Evolutionary conservation across 2,888 invertebrate genomes (phyloP).

Genomic region (Scrobipalpa costella): DNA sequence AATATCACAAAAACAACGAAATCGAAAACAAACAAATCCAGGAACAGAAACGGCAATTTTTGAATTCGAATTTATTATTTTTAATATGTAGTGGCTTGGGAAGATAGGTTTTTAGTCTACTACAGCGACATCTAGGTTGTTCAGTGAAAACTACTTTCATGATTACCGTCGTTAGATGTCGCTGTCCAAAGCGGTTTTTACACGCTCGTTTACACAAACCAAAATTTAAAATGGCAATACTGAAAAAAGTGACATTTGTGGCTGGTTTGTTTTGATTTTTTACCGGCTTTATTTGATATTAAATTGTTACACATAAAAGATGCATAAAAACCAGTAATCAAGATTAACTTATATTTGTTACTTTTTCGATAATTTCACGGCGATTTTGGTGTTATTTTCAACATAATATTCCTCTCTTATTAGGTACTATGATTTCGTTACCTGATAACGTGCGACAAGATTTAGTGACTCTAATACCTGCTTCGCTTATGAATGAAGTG

Average conservation of each 20-base stretch:
- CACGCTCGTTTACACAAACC: neutral
- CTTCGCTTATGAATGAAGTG: slow-evolving; percentile 50
- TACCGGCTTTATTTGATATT: too few species aligned
- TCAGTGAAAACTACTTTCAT: neutral
- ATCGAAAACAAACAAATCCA: neutral
- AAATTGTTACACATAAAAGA: too few species aligned
- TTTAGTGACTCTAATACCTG: slow-evolving; percentile 53
- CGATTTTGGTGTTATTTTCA: slow-evolving; percentile 9
- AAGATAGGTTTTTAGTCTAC: neutral
- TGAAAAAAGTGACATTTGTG: neutral
- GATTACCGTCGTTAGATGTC: neutral
- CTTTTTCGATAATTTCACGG: neutral
- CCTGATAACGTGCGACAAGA: slow-evolving; percentile 48
- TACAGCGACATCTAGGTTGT: neutral
- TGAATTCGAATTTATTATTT: neutral
- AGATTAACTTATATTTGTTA: too few species aligned
- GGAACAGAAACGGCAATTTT: neutral
- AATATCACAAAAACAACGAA: neutral
- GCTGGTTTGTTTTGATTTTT: neutral
- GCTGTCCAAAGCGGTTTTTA: neutral
- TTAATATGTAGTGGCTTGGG: neutral
- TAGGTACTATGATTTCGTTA: slow-evolving; percentile 40
- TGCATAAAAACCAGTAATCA: too few species aligned
- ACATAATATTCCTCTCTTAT: too few species aligned
- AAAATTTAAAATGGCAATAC: neutral